phyloP scores from a whole-genome alignment of 2,888 invertebrate species.

The Diadegma fenestrale region DNA sequence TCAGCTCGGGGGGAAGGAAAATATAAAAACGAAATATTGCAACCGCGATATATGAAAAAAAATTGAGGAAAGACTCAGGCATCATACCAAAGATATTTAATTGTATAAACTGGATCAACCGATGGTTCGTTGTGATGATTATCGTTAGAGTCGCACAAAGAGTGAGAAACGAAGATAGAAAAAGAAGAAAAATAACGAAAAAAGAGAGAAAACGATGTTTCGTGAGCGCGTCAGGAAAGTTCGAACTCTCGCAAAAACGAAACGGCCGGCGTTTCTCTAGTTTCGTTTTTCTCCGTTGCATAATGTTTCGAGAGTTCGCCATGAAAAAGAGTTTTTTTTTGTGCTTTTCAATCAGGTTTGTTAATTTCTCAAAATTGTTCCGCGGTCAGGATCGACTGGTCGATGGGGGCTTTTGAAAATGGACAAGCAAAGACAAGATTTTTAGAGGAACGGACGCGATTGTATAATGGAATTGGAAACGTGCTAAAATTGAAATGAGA shows the following conservation, averaged over 20 bases:
- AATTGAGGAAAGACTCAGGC: slow-evolving; percentile 81
- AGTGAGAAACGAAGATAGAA: slow-evolving; percentile 56
- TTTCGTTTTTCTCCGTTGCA: slow-evolving; percentile 20
- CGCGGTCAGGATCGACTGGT: slow-evolving; percentile 9
- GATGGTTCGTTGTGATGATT: slow-evolving; percentile 80
- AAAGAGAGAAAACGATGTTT: slow-evolving; percentile 47
- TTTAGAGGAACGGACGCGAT: not conserved
- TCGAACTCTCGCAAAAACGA: slow-evolving; percentile 68
- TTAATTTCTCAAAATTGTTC: not conserved
- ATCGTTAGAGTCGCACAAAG: slow-evolving; percentile 81
- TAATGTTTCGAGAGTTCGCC: not conserved
- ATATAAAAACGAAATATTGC: not conserved
- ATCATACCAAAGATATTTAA: slow-evolving; percentile 84
- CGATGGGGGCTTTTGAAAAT: not conserved
- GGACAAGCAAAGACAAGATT: not conserved
- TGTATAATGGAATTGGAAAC: slow-evolving; percentile 48
- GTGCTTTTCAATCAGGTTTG: not conserved
- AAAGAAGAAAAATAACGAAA: slow-evolving; percentile 1
- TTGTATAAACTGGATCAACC: slow-evolving; percentile 76
- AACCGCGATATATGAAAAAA: slow-evolving; percentile 2
- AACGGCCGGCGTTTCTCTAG: slow-evolving; percentile 17
- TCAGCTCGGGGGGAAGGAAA: slow-evolving; percentile 48
- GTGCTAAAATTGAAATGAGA: slow-evolving; percentile 74
- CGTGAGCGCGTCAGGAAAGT: slow-evolving; percentile 55
- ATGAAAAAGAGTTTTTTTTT: not conserved